Percentiles rank a stretch among this genome's conserved stretches.
These are phyloP conservation scores for Euspilapteryx auroguttella DNA, from an alignment of 2,888 invertebrate species.

Conservation along the genomic window DNA sequence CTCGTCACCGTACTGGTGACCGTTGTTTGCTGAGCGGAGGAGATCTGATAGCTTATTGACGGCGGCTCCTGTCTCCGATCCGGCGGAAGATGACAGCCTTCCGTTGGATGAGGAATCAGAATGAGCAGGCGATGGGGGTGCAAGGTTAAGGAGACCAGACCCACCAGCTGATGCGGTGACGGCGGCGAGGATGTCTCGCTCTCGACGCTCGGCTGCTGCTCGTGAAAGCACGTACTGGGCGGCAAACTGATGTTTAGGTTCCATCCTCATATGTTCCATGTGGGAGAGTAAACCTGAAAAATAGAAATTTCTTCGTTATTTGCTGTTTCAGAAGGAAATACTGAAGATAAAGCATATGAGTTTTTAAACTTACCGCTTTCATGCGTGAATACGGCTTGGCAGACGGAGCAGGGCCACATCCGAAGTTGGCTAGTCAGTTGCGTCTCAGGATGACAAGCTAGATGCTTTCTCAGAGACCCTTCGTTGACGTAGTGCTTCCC, in stretches of 20 bases:
- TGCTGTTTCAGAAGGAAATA: too few relatives aligned
- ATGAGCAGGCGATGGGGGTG: conserved; percentile 83
- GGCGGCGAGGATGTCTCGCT: conserved; percentile 76
- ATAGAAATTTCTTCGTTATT: too few relatives aligned
- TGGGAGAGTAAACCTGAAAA: conserved; percentile 83
- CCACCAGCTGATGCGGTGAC: conserved; percentile 67
- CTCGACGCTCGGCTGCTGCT: conserved; percentile 88
- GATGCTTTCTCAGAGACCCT: conserved; percentile 88
- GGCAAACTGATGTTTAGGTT: conserved; percentile 94
- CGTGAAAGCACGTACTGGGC: conserved; percentile 90
- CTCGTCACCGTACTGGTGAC: conserved; percentile 68
- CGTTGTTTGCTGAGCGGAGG: conserved; percentile 67
- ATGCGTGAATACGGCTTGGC: conserved; percentile 93
- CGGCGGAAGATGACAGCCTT: conserved; percentile 77
- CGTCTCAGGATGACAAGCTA: conserved; percentile 92
- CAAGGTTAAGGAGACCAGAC: conserved; percentile 67
- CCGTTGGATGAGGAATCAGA: conserved; percentile 87
- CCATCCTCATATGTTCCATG: conserved; percentile 97
- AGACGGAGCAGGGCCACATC: conserved; percentile 96
- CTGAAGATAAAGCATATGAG: background rate
- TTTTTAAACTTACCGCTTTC: conserved; percentile 77
- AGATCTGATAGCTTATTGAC: conserved; percentile 63
- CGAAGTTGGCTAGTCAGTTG: conserved; percentile 84
- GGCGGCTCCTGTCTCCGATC: conserved; percentile 70
- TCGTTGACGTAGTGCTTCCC: conserved; percentile 96